These are phyloP conservation scores for Suricata suricatta DNA, from an alignment of 2,113 vertebrate genomes.

Conservation along the genomic window DNA sequence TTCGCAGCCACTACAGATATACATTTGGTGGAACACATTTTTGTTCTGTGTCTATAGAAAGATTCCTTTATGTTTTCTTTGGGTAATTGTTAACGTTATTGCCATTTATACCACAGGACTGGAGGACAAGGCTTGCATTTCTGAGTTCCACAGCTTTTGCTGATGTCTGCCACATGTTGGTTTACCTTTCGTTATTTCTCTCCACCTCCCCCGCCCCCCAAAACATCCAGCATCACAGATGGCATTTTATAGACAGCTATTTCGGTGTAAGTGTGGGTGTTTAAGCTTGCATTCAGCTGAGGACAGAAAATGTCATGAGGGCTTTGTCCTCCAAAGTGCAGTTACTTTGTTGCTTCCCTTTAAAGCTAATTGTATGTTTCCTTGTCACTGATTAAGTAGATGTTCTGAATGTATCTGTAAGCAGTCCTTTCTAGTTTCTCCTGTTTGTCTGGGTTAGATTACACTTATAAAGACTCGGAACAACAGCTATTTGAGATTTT, in stretches of 20 bases:
- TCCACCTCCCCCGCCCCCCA: not conserved
- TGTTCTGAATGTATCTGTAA: conserved; percentile 44
- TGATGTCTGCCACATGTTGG: conserved; percentile 48
- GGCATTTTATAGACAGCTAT: conserved; percentile 65
- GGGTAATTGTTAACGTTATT: conserved; percentile 60
- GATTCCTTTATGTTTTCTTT: conserved; percentile 62
- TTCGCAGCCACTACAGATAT: conserved; percentile 59
- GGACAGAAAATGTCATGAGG: conserved; percentile 50
- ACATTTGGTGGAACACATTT: conserved; percentile 48
- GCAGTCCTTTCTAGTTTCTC: conserved; percentile 61
- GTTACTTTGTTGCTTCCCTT: conserved; percentile 69
- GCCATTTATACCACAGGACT: conserved; percentile 46
- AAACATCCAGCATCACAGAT: conserved; percentile 60
- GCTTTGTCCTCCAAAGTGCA: conserved; percentile 73
- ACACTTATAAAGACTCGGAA: conserved; percentile 63
- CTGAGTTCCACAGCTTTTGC: conserved; percentile 47
- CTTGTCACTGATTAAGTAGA: conserved; percentile 79
- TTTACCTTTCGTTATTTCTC: conserved; percentile 47
- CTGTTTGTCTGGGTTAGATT: conserved; percentile 59
- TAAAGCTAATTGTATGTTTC: conserved; percentile 79
- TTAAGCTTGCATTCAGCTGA: conserved; percentile 64
- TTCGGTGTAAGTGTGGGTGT: conserved; percentile 51
- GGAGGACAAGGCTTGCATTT: conserved; percentile 52
- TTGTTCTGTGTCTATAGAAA: conserved; percentile 42
- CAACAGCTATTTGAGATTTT: conserved; percentile 71